Conservation (phyloP, 2,888 invertebrate species). For the Euproctis similis region DNA sequence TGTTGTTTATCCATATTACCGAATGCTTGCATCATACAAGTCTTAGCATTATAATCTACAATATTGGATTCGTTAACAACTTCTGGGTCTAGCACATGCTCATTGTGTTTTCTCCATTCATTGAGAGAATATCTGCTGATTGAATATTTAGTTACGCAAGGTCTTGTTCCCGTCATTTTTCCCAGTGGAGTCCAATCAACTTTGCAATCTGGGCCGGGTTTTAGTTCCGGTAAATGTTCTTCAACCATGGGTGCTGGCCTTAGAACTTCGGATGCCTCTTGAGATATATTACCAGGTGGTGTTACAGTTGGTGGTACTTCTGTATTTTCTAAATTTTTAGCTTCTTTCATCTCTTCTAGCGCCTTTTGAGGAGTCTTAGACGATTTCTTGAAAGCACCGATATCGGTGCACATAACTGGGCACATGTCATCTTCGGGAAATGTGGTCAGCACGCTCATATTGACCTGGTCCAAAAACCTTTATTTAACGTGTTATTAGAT, state of each 20-base stretch:
- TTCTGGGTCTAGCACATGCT: constrained; percentile 64
- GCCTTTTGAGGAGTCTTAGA: constrained; percentile 31
- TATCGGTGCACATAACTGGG: constrained; percentile 48
- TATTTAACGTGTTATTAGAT: too few relatives aligned
- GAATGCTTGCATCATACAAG: constrained; percentile 79
- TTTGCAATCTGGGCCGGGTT: constrained; percentile 82
- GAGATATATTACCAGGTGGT: not conserved
- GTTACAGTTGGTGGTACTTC: not conserved
- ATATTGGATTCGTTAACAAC: constrained; percentile 73
- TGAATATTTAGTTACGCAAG: constrained; percentile 84
- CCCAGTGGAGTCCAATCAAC: constrained; percentile 83
- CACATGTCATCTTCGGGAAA: constrained; percentile 51
- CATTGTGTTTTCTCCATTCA: constrained; percentile 82
- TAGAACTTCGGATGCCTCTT: constrained; percentile 13
- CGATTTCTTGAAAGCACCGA: constrained; percentile 56
- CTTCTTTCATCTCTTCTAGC: constrained; percentile 27
- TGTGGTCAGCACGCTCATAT: constrained; percentile 24
- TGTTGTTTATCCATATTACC: constrained; percentile 81
- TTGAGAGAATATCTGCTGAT: constrained; percentile 82
- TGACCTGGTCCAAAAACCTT: too few relatives aligned
- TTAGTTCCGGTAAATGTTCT: constrained; percentile 45
- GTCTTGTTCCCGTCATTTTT: constrained; percentile 83
- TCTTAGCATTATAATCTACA: constrained; percentile 77
- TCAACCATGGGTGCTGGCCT: constrained; percentile 24
- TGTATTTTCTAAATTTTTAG: constrained; percentile 12